Evolutionary conservation across 2,797 vertebrate species (phyloP), one percentile per base, ranked within the genome.

Genomic region (Oryzias sinensis): DNA sequence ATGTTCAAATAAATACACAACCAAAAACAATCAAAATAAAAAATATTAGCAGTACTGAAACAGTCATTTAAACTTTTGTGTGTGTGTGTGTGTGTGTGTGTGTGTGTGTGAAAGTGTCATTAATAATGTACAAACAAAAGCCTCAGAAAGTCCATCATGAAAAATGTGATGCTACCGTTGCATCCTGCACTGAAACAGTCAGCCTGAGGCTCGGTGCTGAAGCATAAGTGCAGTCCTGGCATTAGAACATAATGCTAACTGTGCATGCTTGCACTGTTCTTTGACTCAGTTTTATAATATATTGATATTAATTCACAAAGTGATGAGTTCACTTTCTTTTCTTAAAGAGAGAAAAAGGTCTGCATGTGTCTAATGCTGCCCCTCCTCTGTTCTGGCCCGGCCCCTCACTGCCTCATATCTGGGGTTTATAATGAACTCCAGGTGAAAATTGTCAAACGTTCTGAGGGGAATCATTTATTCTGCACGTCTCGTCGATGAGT

Each of bases 391-490:
- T 27, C 59, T 47, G 62, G 53, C 33, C 47, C 1, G 0, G 47
- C 43, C 55, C 57, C 46, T 11, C 0, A 2, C 43, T 8, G 49
- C 49, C 49, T 76, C 46, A 43, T 45, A 54, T 59, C 53, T 43
- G 43, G 56, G 58, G 37, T 65, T 71, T 70, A 4, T 20, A 52
- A 45, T 25, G 53, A 42, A 46, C 61, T 27, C 9, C 44, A 2
- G 63, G 72, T 67, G 63, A 66, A 81, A 77, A 83, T 75, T 82
- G 71, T 55, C 65, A 76, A 79, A 81, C 49, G 43, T 52, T 59
- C 48, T 59, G 64, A 65, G 62, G 5, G 24, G 71, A 79, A 74
- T 72, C 76, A 16, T 24, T 42, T 52, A 53, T 70, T 78, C 67
- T 41, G 2, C 29, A 56, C 49, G 65, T 56, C 68, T 64, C 8